Base-by-base conservation (phyloP, 2,888 invertebrate species). In the Dyspetes luteomarginatus region DNA sequence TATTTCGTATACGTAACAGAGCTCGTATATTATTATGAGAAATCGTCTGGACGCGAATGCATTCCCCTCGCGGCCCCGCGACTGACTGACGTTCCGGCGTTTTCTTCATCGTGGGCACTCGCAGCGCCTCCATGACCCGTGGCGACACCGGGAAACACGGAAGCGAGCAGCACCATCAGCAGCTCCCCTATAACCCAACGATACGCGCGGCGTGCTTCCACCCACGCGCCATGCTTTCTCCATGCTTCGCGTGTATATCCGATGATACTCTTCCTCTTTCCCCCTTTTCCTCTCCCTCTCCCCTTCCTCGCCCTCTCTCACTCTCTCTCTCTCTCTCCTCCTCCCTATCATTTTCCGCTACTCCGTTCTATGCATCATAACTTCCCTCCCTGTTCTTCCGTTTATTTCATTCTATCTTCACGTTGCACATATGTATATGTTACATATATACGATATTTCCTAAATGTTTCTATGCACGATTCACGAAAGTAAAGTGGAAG, bases 51-150 rank as follows among this genome's bases (percentile, higher is more conserved):
- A 83, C 73, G 83, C 82, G 48, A 85, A 84, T 86, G 88, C 83
- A 85, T 85, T 83, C 84, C 87, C 89, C 89, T 90, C 89, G 88
- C 91, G 90, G 87, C 88, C 90, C 90, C 90, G 89, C 91, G 89
- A 91, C 89, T 88, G 89, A 91, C 91, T 91, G 91, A 90, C 87
- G 89, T 85, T 88, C 87, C 75, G 75, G 83, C 81, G 81, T 81
- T 81, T 81, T n/a, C n/a, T n/a, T 77, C 77, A 64, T 64, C 64
- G 85, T 86, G 85, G 87, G 85, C 86, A 76, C 85, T 87, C 83
- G 84, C 89, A 90, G 91, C 91, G 91, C 91, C 90, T 88, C 90
- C 89, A 83, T 91, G 90, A 90, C 91, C 90, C 90, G 87, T 88
- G 90, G 90, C 89, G 90, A 90, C 91, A 90, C 86, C 88, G 86